Evolutionary conservation across 1,140 invertebrate genomes (phyloP).

Genomic region (Brachionus asplanchnoidis): DNA sequence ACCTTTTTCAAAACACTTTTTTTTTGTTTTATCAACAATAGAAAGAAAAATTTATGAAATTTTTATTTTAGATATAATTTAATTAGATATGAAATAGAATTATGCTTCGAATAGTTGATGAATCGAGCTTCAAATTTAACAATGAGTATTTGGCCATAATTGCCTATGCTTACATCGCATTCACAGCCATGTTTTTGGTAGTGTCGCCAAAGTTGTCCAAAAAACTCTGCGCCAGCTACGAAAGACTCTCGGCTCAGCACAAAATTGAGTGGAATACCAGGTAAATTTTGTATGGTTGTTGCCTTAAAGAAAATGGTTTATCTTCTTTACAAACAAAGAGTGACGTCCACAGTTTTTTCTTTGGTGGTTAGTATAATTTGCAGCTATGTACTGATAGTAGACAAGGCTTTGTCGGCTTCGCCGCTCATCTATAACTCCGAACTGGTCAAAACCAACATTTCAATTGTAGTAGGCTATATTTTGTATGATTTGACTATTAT

Average conservation of each 20-base stretch:
- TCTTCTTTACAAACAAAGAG: neutral
- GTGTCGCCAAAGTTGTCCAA: neutral
- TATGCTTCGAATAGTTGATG: slow-evolving; percentile 32
- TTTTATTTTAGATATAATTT: slow-evolving; percentile 16
- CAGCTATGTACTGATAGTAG: slow-evolving; percentile 49
- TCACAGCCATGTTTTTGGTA: neutral
- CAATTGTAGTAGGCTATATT: slow-evolving; percentile 33
- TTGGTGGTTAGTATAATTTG: slow-evolving; percentile 49
- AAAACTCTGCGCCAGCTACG: neutral
- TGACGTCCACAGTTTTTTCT: slow-evolving; percentile 49
- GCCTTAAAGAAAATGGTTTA: neutral
- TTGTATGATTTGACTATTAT: slow-evolving; percentile 49
- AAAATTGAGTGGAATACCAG: slow-evolving; percentile 45
- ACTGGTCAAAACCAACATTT: slow-evolving; percentile 30
- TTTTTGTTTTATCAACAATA: neutral
- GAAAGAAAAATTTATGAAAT: neutral
- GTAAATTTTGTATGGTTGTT: neutral
- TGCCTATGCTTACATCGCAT: neutral
- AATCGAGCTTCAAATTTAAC: slow-evolving; percentile 18
- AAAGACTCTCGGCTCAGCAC: neutral
- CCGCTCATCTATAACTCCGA: slow-evolving; percentile 46
- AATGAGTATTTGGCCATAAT: slow-evolving; percentile 15
- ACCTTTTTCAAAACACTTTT: neutral
- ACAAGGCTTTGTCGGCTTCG: slow-evolving; percentile 48
- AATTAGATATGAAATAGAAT: slow-evolving; percentile 12